Evolutionary conservation across 1,140 invertebrate species (phyloP).

Genomic region (Aleiodes sp.): DNA sequence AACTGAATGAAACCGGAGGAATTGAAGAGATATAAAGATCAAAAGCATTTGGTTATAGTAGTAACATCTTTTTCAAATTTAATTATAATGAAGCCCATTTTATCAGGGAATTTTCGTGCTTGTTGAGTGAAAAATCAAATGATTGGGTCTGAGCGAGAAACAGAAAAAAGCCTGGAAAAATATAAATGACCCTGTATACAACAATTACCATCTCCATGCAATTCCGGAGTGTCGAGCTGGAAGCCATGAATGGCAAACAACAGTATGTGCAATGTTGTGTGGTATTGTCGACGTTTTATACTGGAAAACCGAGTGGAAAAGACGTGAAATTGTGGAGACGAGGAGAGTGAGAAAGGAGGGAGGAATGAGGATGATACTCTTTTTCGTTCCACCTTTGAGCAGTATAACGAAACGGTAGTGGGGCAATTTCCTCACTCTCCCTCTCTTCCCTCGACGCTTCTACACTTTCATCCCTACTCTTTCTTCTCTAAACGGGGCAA

Average conservation of each 20-base stretch:
- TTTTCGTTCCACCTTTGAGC: background rate
- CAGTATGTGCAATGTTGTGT: background rate
- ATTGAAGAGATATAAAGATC: background rate
- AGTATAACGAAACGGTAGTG: background rate
- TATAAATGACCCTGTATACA: background rate
- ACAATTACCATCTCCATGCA: conserved; percentile 16
- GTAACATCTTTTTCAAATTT: conserved; percentile 1
- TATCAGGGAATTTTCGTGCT: too few species aligned
- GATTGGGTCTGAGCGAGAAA: background rate
- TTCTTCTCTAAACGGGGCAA: conserved; percentile 25
- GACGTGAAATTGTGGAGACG: background rate
- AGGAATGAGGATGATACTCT: background rate
- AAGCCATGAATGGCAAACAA: conserved; percentile 15
- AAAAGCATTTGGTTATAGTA: background rate
- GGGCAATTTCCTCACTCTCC: conserved; percentile 1
- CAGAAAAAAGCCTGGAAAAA: background rate
- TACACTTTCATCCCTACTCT: too few species aligned
- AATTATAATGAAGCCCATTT: background rate
- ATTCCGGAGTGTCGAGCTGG: background rate
- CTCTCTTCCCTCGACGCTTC: too few species aligned
- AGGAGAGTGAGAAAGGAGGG: background rate
- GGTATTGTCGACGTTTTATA: conserved; percentile 1
- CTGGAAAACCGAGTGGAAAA: background rate
- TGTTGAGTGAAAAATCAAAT: background rate
- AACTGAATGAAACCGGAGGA: background rate